Conservation (phyloP, 2,888 invertebrate genomes). For the Limnephilus rhombicus region DNA sequence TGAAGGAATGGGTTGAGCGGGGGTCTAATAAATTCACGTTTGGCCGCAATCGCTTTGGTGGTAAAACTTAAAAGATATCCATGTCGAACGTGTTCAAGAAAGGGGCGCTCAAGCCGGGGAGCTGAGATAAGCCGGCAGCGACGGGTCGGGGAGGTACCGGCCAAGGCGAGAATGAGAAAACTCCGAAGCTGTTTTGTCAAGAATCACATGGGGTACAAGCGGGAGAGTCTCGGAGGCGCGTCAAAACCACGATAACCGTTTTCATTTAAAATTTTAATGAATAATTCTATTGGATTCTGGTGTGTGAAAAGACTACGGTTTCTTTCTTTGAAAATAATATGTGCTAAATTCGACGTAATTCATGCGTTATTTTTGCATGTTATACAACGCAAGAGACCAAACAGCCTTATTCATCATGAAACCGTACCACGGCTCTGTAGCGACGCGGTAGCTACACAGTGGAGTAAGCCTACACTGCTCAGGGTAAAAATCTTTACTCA, state of each 20-base stretch:
- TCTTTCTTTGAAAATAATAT: no score
- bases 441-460: no score
- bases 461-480: no score
- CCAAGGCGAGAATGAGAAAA: constrained; percentile 3
- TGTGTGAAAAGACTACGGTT: no score
- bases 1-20: background rate
- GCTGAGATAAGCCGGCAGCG: constrained; percentile 26
- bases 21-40: constrained; percentile 35
- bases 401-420: no score
- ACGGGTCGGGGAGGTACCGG: constrained; percentile 9
- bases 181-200: constrained; percentile 57
- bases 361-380: no score
- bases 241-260: background rate
- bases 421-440: no score
- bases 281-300: background rate
- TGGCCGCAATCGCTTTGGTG: constrained; percentile 42
- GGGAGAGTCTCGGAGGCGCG: background rate
- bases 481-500: no score
- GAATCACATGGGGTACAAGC: constrained; percentile 26
- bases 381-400: no score
- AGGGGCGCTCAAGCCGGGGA: constrained; percentile 44
- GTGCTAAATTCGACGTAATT: no score
- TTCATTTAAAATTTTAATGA: background rate
- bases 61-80: constrained; percentile 49
- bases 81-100: constrained; percentile 33